Conservation (phyloP, 2,797 vertebrate species). For the Rhinoraja longicauda region DNA sequence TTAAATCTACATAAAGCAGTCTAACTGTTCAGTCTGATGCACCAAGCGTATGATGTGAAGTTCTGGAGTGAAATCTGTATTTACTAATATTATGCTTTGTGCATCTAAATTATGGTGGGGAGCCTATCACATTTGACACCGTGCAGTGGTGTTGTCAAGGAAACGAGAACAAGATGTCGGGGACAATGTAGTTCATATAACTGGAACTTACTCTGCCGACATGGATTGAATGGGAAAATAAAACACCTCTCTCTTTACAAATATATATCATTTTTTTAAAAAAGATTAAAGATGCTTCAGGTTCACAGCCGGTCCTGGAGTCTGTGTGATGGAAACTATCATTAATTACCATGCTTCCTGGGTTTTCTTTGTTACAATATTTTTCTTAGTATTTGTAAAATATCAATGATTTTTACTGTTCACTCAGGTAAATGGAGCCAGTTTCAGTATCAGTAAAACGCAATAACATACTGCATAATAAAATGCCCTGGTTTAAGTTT, state of each 20-base stretch:
- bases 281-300: not conserved
- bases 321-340: not conserved
- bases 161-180: not conserved
- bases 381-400: not conserved
- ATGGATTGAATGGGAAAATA: not conserved
- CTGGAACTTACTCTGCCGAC: not conserved
- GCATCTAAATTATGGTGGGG: not conserved
- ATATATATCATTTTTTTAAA: not conserved
- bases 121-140: constrained; percentile 16
- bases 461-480: not conserved
- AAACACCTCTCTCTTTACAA: not conserved
- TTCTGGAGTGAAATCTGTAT: not conserved
- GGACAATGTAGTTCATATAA: not conserved
- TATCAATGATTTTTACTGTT: not conserved
- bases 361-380: not conserved
- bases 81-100: not conserved
- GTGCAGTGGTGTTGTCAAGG: constrained; percentile 12
- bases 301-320: not conserved
- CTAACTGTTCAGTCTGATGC: not conserved
- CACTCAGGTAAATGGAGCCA: not conserved
- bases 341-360: not conserved
- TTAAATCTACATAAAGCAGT: not conserved
- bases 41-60: not conserved
- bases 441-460: not conserved
- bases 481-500: not conserved